Evolutionary conservation across 1,140 invertebrate species (phyloP), one percentile per base, ranked within the genome.

Genomic region (Drosophila bocki): DNA sequence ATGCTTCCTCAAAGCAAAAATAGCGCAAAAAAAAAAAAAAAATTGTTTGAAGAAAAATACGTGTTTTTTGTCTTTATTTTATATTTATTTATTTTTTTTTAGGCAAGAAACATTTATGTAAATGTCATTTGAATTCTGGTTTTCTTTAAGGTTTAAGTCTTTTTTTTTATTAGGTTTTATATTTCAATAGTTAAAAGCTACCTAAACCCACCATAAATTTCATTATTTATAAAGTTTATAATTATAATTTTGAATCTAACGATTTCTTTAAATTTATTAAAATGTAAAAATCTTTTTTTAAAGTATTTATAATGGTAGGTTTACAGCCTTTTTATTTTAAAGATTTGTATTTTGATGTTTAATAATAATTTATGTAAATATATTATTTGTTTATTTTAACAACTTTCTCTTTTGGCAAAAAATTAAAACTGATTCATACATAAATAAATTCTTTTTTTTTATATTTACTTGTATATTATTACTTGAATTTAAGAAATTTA

Each of bases 1-100:
- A 29, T 3, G 67, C 68, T 74, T 72, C 70, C 37, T 72, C 70
- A 60, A 60, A 12, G 17, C 42, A 37, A 45, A 57, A 60, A 47
- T 9, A 58, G 13, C 26, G 9, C 42, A 29, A n/a, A n/a, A n/a
- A 26, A 68, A 48, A 48, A 29, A 11, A 7, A 15, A 51, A 69
- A 33, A 35, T 53, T 42, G 63, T 65, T 65, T 65, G 57, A 42
- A 22, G 37, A 57, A 42, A 57, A 54, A 37, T 39, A 26, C 19
- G 11, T 15, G 53, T 26, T 39, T 51, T 39, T 39, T 26, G 44
- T 26, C 3, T 26, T 22, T 33, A 33, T 29, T 29, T 6, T 29
- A 29, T 29, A 29, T 29, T 6, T 29, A 29, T 8, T 39, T 13
- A 7, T 50, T 50, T 50, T 37, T 11, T 54, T 26, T 62, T 37